Percentiles rank a stretch among this genome's conserved stretches.
phyloP scores from a whole-genome alignment of 1,140 invertebrate genomes.

The Cherax destructor region DNA sequence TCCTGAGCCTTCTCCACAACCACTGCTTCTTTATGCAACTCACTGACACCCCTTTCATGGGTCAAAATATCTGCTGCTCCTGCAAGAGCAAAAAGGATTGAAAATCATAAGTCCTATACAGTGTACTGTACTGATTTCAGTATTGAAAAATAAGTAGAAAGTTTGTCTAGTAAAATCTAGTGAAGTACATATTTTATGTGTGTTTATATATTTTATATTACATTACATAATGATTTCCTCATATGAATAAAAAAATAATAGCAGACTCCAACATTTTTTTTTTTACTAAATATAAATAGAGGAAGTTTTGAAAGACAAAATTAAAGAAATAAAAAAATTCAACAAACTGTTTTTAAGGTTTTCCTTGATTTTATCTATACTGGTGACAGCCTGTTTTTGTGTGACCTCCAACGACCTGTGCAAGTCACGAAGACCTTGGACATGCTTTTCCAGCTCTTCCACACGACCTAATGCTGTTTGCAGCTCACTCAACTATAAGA shows the following conservation, averaged over 20 bases:
- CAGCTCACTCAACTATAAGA: slow-evolving; percentile 30
- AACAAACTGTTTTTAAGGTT: slow-evolving; percentile 32
- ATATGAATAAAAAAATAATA: background rate
- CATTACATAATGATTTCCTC: background rate
- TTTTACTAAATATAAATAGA: too few relatives aligned
- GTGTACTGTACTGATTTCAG: background rate
- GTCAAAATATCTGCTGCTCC: slow-evolving; percentile 32
- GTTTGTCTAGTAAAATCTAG: background rate
- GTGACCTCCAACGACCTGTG: slow-evolving; percentile 16
- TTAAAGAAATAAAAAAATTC: background rate
- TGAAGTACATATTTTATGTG: background rate
- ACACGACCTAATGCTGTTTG: background rate
- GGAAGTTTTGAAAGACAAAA: too few relatives aligned
- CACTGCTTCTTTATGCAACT: slow-evolving; percentile 21
- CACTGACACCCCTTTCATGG: background rate
- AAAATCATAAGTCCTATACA: background rate
- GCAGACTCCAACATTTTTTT: too few relatives aligned
- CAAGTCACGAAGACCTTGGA: slow-evolving; percentile 1
- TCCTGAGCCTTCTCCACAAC: slow-evolving; percentile 28
- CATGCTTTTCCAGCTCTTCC: slow-evolving; percentile 40
- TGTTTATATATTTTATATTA: background rate
- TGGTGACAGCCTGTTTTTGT: background rate
- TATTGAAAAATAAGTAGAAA: background rate
- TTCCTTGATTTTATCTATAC: slow-evolving; percentile 19
- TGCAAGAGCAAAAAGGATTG: background rate